A percentile compares a stretch with the other conserved stretches of the same genome.
Evolutionary conservation across 1,140 invertebrate species (phyloP).

Genomic region (Heterodera carotae): DNA sequence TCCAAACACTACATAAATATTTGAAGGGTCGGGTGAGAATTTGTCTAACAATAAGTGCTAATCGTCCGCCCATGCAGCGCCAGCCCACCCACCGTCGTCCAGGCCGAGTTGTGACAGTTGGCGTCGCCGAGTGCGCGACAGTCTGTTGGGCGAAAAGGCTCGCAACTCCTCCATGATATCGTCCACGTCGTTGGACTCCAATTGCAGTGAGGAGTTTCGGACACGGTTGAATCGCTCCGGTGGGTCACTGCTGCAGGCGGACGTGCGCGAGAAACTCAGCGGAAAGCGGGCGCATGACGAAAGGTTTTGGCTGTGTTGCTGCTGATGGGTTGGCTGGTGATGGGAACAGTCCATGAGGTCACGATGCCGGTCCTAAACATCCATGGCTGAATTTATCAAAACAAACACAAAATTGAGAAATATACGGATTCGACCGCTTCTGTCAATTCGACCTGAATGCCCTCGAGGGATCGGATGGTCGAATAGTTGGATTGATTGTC

Average conservation of each 20-base stretch:
- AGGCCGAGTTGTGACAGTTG: slow-evolving; percentile 46
- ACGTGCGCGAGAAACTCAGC: slow-evolving; percentile 12
- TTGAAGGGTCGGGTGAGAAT: neutral
- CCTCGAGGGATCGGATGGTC: slow-evolving; percentile 44
- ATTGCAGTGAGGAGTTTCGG: slow-evolving; percentile 45
- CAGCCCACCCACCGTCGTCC: slow-evolving; percentile 33
- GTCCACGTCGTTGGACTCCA: slow-evolving; percentile 34
- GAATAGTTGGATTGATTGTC: slow-evolving; percentile 45
- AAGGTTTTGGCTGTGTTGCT: neutral
- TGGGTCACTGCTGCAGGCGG: slow-evolving; percentile 31
- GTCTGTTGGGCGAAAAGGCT: slow-evolving; percentile 43
- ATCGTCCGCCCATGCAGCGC: neutral
- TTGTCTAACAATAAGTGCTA: neutral
- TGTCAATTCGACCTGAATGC: slow-evolving; percentile 27
- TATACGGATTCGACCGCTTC: too few relatives aligned
- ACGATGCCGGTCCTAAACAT: neutral
- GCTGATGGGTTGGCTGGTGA: neutral
- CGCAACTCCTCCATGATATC: slow-evolving; percentile 42
- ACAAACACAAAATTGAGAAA: too few relatives aligned
- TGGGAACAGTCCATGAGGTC: neutral
- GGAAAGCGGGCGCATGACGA: slow-evolving; percentile 12
- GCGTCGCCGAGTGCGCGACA: slow-evolving; percentile 38
- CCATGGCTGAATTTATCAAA: too few relatives aligned
- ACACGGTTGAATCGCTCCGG: slow-evolving; percentile 41
- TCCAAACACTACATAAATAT: too few relatives aligned